Evolutionary conservation across 2,113 vertebrate genomes (phyloP).

Genomic region (Aldabrachelys gigantea): DNA sequence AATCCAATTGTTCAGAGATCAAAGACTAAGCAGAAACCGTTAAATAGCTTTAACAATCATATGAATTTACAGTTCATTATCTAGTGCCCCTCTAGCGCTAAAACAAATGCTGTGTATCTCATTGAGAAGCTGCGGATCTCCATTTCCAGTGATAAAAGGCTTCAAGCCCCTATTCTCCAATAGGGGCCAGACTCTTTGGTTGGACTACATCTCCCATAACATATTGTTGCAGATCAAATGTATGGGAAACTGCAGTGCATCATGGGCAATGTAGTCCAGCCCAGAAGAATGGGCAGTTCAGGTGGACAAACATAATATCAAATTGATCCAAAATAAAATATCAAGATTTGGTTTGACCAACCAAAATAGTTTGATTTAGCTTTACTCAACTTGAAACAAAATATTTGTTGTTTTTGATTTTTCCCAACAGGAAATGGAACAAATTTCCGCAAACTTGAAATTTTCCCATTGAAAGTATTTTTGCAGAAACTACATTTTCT

Average conservation of each 20-base stretch:
- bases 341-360: not conserved
- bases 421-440: not conserved
- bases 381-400: not conserved
- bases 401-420: conserved; percentile 29
- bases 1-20: not conserved
- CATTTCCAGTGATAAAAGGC: not conserved
- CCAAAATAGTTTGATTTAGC: conserved; percentile 33
- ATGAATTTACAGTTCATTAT: not conserved
- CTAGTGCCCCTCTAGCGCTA: not conserved
- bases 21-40: not conserved
- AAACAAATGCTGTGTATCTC: not conserved
- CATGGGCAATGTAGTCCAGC: not conserved
- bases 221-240: not conserved
- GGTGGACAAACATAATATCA: not conserved
- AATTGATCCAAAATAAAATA: not conserved
- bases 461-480: not conserved
- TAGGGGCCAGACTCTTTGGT: not conserved
- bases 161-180: not conserved
- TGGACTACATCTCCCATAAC: not conserved
- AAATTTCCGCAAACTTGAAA: not conserved
- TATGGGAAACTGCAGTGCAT: not conserved
- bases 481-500: not conserved
- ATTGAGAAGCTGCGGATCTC: not conserved
- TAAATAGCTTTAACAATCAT: not conserved
- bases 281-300: not conserved